Evolutionary conservation across 2,113 vertebrate genomes (phyloP).

Genomic region (Catharus bicknelli): DNA sequence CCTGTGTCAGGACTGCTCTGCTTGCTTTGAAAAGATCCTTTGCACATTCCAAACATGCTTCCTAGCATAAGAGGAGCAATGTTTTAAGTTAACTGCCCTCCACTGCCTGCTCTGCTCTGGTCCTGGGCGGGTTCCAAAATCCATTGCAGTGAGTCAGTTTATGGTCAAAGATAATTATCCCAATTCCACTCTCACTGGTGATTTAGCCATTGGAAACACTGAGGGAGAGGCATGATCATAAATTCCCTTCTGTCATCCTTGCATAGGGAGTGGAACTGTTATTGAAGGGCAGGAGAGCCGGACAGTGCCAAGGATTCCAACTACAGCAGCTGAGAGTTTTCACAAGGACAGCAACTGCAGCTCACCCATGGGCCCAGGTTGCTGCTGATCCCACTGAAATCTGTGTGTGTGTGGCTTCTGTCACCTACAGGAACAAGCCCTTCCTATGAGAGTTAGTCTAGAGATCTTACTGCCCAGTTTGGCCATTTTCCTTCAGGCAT

Average conservation of each 20-base stretch:
- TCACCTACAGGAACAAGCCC: background rate
- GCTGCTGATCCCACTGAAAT: background rate
- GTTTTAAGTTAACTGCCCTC: background rate
- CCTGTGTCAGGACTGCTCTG: background rate
- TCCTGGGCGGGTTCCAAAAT: background rate
- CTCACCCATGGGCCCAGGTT: background rate
- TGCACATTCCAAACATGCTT: background rate
- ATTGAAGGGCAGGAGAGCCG: rapidly evolving
- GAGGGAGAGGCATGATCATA: background rate
- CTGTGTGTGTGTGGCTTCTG: background rate
- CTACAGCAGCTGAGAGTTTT: background rate
- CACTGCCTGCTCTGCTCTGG: background rate
- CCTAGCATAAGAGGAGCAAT: background rate
- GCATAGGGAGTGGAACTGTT: background rate
- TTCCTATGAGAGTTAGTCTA: background rate
- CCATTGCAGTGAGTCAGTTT: background rate
- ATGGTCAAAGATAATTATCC: background rate
- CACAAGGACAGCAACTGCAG: background rate
- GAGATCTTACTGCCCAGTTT: constrained; percentile 91
- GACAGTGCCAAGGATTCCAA: background rate
- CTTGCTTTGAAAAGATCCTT: background rate
- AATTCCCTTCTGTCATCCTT: background rate
- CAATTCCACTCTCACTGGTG: background rate
- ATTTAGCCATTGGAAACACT: background rate
- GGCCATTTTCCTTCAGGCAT: constrained; percentile 93